Evolutionary conservation across 2,797 vertebrate genomes (phyloP).

Genomic region (Cottoperca gobio): DNA sequence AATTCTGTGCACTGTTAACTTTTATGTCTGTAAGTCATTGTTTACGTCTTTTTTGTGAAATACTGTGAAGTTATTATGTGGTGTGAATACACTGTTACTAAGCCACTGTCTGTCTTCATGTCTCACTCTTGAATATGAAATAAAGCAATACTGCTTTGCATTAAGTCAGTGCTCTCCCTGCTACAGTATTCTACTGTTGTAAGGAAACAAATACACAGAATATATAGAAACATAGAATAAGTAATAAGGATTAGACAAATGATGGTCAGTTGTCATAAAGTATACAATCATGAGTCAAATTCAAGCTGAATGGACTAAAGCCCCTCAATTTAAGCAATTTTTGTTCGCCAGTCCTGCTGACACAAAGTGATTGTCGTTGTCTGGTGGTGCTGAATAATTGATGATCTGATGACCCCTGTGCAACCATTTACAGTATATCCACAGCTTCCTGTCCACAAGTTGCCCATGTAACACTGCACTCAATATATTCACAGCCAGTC

Average conservation of each 20-base stretch:
- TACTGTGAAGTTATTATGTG: conserved; percentile 56
- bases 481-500: conserved; percentile 26
- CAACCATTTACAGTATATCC: conserved; percentile 57
- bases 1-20: conserved; percentile 45
- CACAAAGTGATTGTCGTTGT: conserved; percentile 61
- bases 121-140: conserved; percentile 59
- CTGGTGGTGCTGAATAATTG: conserved; percentile 78
- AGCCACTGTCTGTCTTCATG: conserved; percentile 36
- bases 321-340: conserved; percentile 12
- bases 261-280: neutral
- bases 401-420: conserved; percentile 59
- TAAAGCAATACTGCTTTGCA: conserved; percentile 70
- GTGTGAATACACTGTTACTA: conserved; percentile 47
- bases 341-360: conserved; percentile 53
- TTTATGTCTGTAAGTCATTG: conserved; percentile 34
- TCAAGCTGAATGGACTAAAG: neutral
- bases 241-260: neutral
- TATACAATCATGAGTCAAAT: neutral
- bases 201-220: neutral
- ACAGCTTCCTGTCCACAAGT: conserved; percentile 60
- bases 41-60: conserved; percentile 43
- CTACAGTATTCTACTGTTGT: neutral
- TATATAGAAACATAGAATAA: neutral
- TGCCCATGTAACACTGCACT: conserved; percentile 42
- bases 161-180: neutral